Conservation (phyloP, 1,140 invertebrate genomes). For the Drosophila persimilis region DNA sequence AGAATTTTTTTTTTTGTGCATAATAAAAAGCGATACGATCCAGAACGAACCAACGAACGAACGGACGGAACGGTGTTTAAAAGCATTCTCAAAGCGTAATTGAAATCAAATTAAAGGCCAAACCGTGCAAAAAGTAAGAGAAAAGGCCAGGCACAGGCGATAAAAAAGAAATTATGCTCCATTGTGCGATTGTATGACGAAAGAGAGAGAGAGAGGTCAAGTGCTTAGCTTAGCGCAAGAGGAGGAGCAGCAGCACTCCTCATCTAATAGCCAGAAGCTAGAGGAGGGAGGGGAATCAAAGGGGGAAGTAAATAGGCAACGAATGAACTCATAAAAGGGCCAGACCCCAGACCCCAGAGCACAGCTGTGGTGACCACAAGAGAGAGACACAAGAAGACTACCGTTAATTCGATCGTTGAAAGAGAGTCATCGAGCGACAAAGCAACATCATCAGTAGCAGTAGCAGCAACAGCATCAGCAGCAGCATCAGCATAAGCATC, state of each 20-base stretch:
- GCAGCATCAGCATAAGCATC: neutral
- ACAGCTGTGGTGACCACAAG: slow-evolving; percentile 29
- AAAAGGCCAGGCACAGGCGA: slow-evolving; percentile 50
- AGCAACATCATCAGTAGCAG: no score
- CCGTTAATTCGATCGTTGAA: slow-evolving; percentile 58
- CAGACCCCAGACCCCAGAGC: slow-evolving; percentile 12
- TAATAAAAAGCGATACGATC: slow-evolving; percentile 30
- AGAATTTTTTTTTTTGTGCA: slow-evolving; percentile 57
- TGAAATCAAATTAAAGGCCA: slow-evolving; percentile 77
- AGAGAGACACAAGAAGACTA: slow-evolving; percentile 36
- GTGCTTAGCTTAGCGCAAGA: slow-evolving; percentile 13
- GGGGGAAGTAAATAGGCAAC: slow-evolving; percentile 60
- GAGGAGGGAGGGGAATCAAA: slow-evolving; percentile 10
- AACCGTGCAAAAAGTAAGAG: slow-evolving; percentile 51
- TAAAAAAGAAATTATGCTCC: slow-evolving; percentile 79
- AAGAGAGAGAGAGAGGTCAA: slow-evolving; percentile 55
- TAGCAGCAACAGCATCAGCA: no score
- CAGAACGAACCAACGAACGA: no score
- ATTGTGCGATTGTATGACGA: slow-evolving; percentile 64
- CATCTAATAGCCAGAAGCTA: slow-evolving; percentile 21
- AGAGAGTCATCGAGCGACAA: slow-evolving; percentile 20
- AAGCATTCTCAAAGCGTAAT: slow-evolving; percentile 65
- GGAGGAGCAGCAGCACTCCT: slow-evolving; percentile 8
- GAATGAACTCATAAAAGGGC: slow-evolving; percentile 77
- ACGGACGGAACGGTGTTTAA: slow-evolving; percentile 24